These are phyloP conservation scores for Zaprionus bogoriensis DNA, from an alignment of 2,888 invertebrate genomes.

Conservation along the genomic window DNA sequence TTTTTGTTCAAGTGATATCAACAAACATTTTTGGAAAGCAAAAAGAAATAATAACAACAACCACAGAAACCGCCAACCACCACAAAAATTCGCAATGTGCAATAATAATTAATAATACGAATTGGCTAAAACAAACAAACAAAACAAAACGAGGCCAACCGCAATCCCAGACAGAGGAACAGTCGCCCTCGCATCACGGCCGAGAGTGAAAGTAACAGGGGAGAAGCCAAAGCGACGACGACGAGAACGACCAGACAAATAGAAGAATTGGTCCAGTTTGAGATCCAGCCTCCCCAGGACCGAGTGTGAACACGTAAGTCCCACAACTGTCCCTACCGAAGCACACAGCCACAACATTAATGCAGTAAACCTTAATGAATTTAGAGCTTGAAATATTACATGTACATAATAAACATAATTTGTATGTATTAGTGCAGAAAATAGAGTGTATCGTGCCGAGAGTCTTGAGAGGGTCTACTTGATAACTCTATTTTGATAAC, in stretches of 20 bases:
- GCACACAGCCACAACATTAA: neutral
- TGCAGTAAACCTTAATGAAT: neutral
- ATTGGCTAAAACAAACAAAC: neutral
- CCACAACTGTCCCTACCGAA: neutral
- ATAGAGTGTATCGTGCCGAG: too few relatives aligned
- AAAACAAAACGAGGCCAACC: slow-evolving; percentile 2
- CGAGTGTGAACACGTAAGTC: neutral
- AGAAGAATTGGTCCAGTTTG: neutral
- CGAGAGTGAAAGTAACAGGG: neutral
- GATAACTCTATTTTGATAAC: too few relatives aligned
- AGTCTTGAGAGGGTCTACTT: too few relatives aligned
- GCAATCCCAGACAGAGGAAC: neutral
- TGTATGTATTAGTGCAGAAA: too few relatives aligned
- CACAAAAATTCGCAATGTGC: slow-evolving; percentile 31
- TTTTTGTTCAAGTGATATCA: slow-evolving; percentile 22
- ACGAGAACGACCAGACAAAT: neutral
- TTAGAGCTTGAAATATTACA: too few relatives aligned
- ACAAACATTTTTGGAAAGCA: slow-evolving; percentile 5
- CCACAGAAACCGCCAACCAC: neutral
- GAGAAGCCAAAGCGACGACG: too few relatives aligned
- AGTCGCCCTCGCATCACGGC: too few relatives aligned
- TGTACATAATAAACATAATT: too few relatives aligned
- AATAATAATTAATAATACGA: slow-evolving; percentile 18
- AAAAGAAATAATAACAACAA: neutral
- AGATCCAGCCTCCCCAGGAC: neutral